Conservation (phyloP, 2,113 vertebrate species). For the Leuciscus idus region DNA sequence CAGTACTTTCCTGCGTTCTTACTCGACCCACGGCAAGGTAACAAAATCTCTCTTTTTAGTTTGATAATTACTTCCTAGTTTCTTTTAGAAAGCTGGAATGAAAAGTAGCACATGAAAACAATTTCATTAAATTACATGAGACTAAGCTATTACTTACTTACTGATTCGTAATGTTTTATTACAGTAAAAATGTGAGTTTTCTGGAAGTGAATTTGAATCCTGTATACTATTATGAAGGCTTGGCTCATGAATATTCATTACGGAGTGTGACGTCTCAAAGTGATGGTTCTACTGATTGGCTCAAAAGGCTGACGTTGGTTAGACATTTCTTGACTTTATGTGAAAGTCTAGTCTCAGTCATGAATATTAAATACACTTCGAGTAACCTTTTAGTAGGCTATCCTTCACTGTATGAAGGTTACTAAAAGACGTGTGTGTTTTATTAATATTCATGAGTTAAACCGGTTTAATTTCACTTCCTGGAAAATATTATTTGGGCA, state of each 20-base stretch:
- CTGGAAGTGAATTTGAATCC: not conserved
- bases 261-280: not conserved
- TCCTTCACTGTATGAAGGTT: not conserved
- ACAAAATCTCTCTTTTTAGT: not conserved
- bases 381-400: no score
- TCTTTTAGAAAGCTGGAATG: not conserved
- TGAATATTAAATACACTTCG: no score
- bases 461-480: not conserved
- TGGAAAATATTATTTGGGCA: not conserved
- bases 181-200: not conserved
- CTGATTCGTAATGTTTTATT: not conserved
- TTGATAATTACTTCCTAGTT: not conserved
- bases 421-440: not conserved
- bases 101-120: not conserved
- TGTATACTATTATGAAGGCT: not conserved
- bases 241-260: not conserved
- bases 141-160: not conserved
- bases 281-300: not conserved
- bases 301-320: not conserved
- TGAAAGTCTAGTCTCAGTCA: not conserved
- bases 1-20: not conserved
- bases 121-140: not conserved
- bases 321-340: not conserved
- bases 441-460: not conserved
- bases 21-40: conserved; percentile 31